Conservation (phyloP, 2,113 vertebrate genomes). For the Dendropsophus ebraccatus region DNA sequence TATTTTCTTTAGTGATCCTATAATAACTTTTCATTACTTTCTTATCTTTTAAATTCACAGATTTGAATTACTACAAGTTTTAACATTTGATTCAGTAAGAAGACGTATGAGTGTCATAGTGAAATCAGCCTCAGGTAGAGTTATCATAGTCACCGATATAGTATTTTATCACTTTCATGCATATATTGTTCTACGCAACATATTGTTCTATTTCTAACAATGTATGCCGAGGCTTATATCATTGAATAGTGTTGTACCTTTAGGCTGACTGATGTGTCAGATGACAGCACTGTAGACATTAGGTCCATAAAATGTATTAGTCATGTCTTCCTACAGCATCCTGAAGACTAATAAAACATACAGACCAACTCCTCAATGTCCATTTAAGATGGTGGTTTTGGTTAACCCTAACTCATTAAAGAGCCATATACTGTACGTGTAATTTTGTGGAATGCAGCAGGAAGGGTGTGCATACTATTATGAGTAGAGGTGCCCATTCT, state of each 20-base stretch:
- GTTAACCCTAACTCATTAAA: background rate
- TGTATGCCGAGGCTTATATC: background rate
- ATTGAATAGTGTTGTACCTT: background rate
- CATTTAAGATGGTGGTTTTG: background rate
- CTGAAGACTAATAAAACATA: background rate
- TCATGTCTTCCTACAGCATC: background rate
- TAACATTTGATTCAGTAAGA: constrained; percentile 94
- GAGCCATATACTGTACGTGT: background rate
- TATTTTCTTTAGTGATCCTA: background rate
- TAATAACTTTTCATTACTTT: background rate
- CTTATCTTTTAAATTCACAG: constrained; percentile 67
- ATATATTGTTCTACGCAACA: too few relatives aligned
- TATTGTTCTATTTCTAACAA: background rate
- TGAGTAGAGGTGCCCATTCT: too few relatives aligned
- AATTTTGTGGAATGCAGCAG: background rate
- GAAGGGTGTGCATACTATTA: too few relatives aligned
- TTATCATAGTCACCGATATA: background rate
- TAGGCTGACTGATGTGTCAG: background rate
- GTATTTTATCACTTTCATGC: background rate
- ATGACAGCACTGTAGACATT: background rate
- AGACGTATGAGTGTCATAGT: constrained; percentile 97
- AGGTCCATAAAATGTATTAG: background rate
- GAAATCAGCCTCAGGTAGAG: constrained; percentile 79
- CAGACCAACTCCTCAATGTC: background rate
- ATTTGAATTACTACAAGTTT: constrained; percentile 88